Evolutionary conservation across 2,797 vertebrate genomes (phyloP).

Genomic region (Linurgus olivaceus): DNA sequence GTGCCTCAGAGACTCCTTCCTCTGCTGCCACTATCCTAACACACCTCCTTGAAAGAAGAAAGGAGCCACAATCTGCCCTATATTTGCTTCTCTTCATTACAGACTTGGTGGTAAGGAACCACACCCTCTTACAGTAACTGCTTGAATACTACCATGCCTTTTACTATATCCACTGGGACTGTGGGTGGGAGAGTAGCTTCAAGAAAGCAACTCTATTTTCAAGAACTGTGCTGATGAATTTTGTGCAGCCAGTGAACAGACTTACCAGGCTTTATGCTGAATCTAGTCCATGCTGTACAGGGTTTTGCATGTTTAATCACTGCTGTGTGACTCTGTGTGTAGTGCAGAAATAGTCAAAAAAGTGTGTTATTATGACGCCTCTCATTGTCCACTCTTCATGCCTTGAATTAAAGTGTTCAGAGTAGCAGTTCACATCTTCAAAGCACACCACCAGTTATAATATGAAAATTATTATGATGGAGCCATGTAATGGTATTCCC

Average conservation of each 20-base stretch:
- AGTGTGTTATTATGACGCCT: neutral
- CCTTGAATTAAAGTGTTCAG: neutral
- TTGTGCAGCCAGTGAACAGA: neutral
- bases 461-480: neutral
- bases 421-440: neutral
- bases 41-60: neutral
- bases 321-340: neutral
- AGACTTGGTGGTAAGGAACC: neutral
- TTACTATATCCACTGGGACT: neutral
- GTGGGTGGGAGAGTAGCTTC: neutral
- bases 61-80: neutral
- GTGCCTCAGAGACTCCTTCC: neutral
- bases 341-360: neutral
- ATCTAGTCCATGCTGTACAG: neutral
- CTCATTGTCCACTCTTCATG: neutral
- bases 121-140: neutral
- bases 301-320: conserved; percentile 3
- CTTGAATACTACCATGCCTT: neutral
- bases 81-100: neutral
- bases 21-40: neutral
- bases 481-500: neutral
- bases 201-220: neutral
- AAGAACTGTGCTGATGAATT: neutral
- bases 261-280: neutral
- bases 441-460: neutral